phyloP scores from a whole-genome alignment of 2,797 vertebrate genomes.

The Phataginus tetradactyla region DNA sequence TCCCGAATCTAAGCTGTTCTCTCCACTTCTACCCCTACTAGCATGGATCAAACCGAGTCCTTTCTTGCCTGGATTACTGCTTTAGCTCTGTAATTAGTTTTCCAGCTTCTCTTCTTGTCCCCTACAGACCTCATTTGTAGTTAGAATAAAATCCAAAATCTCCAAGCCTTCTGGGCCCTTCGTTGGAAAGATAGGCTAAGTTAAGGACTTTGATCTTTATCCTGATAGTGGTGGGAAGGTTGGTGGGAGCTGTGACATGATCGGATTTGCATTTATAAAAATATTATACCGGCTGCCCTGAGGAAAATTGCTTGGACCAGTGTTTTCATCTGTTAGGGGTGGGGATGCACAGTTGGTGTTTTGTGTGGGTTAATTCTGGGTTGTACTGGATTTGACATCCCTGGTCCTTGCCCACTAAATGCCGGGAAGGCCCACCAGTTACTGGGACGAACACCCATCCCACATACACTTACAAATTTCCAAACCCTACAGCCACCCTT shows the following conservation, averaged over 20 bases:
- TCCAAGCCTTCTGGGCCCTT: neutral
- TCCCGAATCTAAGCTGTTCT: neutral
- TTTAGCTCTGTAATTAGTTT: neutral
- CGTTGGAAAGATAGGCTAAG: neutral
- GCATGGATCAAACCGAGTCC: neutral
- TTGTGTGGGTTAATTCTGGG: neutral
- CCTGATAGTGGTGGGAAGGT: neutral
- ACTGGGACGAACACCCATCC: neutral
- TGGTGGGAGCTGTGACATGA: neutral
- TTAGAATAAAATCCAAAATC: neutral
- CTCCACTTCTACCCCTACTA: no score
- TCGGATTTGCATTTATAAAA: neutral
- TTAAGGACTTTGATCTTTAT: neutral
- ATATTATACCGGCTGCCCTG: neutral
- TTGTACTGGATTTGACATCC: neutral
- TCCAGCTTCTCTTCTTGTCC: neutral
- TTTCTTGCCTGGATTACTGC: neutral
- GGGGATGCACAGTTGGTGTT: neutral
- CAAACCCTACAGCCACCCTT: neutral
- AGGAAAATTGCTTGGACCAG: neutral
- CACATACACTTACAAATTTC: neutral
- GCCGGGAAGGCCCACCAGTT: neutral
- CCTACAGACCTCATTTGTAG: neutral
- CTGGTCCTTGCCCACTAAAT: neutral
- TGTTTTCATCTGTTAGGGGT: neutral